phyloP scores from a whole-genome alignment of 1,140 invertebrate genomes.

The Dinoponera quadriceps region DNA sequence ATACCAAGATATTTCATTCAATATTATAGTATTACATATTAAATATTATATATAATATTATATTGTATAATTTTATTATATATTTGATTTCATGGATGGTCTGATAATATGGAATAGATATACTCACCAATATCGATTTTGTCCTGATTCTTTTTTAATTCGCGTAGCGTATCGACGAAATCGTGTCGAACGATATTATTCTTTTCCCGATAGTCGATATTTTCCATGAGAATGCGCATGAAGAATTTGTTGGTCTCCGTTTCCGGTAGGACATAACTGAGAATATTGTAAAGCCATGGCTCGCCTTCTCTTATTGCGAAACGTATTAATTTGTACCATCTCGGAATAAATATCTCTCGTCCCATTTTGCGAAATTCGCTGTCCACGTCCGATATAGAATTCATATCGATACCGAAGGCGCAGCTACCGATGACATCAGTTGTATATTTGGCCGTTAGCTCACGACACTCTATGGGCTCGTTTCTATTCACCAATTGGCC shows the following conservation, averaged over 20 bases:
- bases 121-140: conserved; percentile 68
- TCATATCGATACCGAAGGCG: conserved; percentile 80
- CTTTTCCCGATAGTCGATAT: conserved; percentile 83
- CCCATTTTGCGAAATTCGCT: conserved; percentile 83
- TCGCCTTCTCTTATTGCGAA: conserved; percentile 66
- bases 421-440: conserved; percentile 85
- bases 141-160: conserved; percentile 79
- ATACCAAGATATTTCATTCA: no score
- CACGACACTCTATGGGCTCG: conserved; percentile 82
- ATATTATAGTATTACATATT: no score
- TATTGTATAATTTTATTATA: no score
- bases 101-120: no score
- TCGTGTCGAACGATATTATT: conserved; percentile 85
- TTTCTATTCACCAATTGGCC: conserved; percentile 72
- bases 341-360: conserved; percentile 78
- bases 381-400: conserved; percentile 83
- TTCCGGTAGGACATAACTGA: conserved; percentile 59
- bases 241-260: conserved; percentile 84
- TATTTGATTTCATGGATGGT: no score
- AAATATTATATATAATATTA: no score
- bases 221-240: conserved; percentile 81
- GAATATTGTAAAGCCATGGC: conserved; percentile 66
- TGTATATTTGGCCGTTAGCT: conserved; percentile 83
- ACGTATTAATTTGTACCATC: conserved; percentile 80
- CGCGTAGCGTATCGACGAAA: conserved; percentile 86